Evolutionary conservation across 2,888 invertebrate genomes (phyloP).

Genomic region (Caenorhabditis doughertyi): DNA sequence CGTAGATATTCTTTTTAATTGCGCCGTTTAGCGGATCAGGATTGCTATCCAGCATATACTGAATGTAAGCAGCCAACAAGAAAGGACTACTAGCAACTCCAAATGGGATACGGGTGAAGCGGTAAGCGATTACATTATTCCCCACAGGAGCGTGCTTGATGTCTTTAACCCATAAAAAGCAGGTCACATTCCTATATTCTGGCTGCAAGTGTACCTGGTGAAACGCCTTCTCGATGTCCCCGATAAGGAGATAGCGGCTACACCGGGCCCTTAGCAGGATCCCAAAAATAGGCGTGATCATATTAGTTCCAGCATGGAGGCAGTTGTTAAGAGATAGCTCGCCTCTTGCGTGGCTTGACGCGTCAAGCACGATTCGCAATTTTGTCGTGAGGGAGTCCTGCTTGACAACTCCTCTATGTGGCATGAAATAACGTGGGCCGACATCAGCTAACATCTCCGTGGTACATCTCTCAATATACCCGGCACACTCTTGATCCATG

Average conservation of each 20-base stretch:
- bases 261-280: slow-evolving; percentile 57
- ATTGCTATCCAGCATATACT: not conserved
- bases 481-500: slow-evolving; percentile 20
- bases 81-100: slow-evolving; percentile 66
- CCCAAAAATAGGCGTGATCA: slow-evolving; percentile 41
- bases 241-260: slow-evolving; percentile 28
- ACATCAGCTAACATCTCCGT: too few relatives aligned
- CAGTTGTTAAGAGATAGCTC: slow-evolving; percentile 64
- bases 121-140: slow-evolving; percentile 62
- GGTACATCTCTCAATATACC: slow-evolving; percentile 49
- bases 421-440: slow-evolving; percentile 53
- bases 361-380: slow-evolving; percentile 67
- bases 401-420: slow-evolving; percentile 63
- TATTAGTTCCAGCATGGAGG: slow-evolving; percentile 47
- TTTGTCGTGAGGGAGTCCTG: slow-evolving; percentile 52
- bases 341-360: slow-evolving; percentile 10
- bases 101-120: slow-evolving; percentile 70
- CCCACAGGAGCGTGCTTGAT: not conserved
- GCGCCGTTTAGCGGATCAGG: not conserved
- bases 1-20: slow-evolving; percentile 12
- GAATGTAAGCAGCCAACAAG: slow-evolving; percentile 61
- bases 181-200: not conserved
- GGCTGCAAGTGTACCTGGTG: slow-evolving; percentile 70
- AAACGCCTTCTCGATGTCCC: too few relatives aligned
- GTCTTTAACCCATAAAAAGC: not conserved